Base-by-base conservation (phyloP, 2,797 vertebrate species). In the Masticophis lateralis region DNA sequence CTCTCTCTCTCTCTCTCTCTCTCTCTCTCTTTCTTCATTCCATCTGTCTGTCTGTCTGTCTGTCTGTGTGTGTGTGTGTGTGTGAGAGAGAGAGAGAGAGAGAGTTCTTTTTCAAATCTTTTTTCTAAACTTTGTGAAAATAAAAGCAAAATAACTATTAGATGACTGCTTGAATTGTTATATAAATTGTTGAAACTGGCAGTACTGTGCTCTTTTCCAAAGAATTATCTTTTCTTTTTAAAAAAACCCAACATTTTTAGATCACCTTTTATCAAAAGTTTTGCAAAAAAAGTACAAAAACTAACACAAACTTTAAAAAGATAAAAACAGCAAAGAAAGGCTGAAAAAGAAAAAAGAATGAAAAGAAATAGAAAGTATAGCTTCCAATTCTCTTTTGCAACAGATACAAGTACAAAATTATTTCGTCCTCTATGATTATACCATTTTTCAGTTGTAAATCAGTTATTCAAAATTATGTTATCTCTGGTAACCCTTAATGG, bases 81-180 rank as follows among this genome's bases (percentile, higher is more conserved):
- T 7, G 47, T 47, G 18, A 8, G 57, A 22, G 2, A 20, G 57
- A 22, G 59, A 2, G 7, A 8, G 22, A 9, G 59, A 87, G 93
- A 87, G 93, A 86, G 27, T 92, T 93, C 59, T 94, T 96, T 91
- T 92, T 90, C 92, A 22, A 7, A 91, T 32, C 92, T 18, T 37
- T 63, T 94, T 61, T 87, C 60, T n/a, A 60, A 93, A 93, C 63
- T 60, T 60, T 53, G 93, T 92, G 11, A 14, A 51, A 53, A 53
- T 16, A 55, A 87, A 87, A 93, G 93, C 55, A 88, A 55, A 89
- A 14, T 91, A 90, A 22, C 13, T 88, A 14, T 13, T 63, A 83
- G 66, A 91, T 91, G 88, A 88, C 60, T 53, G 47, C 28, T 91
- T 61, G 5, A 87, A 93, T 88, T 63, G 7, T 74, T 94, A 5